A percentile compares a stretch with the other conserved stretches of the same genome.
phyloP scores from a whole-genome alignment of 2,888 invertebrate species.

The Cephus sareptanus region DNA sequence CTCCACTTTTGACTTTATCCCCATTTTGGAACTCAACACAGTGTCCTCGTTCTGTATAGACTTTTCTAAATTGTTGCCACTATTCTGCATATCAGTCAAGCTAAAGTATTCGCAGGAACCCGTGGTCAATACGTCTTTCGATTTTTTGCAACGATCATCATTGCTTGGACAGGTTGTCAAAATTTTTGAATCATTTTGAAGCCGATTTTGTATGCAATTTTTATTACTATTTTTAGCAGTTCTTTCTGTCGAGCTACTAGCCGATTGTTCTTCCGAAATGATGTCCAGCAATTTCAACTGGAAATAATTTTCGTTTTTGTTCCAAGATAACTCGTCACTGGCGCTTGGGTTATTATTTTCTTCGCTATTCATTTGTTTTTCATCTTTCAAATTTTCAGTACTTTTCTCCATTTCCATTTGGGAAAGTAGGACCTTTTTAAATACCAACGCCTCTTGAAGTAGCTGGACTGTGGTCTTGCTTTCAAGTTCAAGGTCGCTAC shows the following conservation, averaged over 20 bases:
- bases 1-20: not conserved
- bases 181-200: not conserved
- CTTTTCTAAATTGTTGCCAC: not conserved
- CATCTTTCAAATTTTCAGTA: not conserved
- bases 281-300: slow-evolving; percentile 46
- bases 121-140: not conserved
- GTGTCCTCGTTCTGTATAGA: not conserved
- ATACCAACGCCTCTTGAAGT: slow-evolving; percentile 42
- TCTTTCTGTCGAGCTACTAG: slow-evolving; percentile 39
- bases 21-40: not conserved
- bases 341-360: not conserved
- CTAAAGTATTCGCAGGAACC: slow-evolving; percentile 37
- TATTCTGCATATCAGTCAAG: slow-evolving; percentile 17
- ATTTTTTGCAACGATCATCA: not conserved
- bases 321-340: slow-evolving; percentile 11
- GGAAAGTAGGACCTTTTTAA: slow-evolving; percentile 39
- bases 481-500: slow-evolving; percentile 34
- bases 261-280: slow-evolving; percentile 51
- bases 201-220: not conserved
- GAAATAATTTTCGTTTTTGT: slow-evolving; percentile 27
- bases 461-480: slow-evolving; percentile 39
- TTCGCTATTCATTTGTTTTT: not conserved
- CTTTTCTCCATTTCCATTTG: slow-evolving; percentile 32
- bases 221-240: slow-evolving; percentile 14
- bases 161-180: not conserved